Conservation (phyloP, 2,113 vertebrate species). For the Rafetus swinhoei region DNA sequence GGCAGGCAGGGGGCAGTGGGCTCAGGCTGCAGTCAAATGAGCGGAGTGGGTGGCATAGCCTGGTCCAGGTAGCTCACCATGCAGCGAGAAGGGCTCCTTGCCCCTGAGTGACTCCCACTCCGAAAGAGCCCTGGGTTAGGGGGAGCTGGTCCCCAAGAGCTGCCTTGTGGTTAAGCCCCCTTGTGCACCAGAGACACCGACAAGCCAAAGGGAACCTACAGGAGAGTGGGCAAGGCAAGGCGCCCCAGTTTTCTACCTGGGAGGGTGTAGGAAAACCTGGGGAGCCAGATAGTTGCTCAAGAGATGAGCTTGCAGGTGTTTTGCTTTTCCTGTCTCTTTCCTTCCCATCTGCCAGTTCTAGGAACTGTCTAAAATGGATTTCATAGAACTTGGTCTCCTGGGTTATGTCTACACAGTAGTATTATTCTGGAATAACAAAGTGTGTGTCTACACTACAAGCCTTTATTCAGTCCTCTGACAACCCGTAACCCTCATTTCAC, state of each 20-base stretch:
- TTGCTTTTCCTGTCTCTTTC: not conserved
- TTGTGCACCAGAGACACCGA: not conserved
- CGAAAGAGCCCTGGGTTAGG: not conserved
- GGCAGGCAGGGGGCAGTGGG: not conserved
- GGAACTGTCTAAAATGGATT: not conserved
- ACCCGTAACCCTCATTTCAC: too few species aligned
- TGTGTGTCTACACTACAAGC: too few species aligned
- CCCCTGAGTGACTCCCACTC: too few species aligned
- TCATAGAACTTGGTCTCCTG: not conserved
- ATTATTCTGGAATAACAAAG: too few species aligned
- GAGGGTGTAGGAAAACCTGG: not conserved
- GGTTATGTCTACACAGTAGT: too few species aligned
- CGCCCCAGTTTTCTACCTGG: not conserved
- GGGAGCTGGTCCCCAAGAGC: rapidly evolving
- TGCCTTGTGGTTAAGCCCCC: not conserved
- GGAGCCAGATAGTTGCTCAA: not conserved
- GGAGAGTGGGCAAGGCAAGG: not conserved
- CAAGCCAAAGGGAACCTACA: not conserved
- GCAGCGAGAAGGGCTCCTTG: not conserved
- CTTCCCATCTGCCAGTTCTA: not conserved
- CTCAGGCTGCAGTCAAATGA: not conserved
- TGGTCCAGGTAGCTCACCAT: rapidly evolving
- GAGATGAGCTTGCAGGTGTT: not conserved
- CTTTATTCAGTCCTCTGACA: too few species aligned
- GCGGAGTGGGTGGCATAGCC: rapidly evolving